Base-by-base conservation (phyloP, 2,113 vertebrate genomes). In the Marcusenius ussheri region DNA sequence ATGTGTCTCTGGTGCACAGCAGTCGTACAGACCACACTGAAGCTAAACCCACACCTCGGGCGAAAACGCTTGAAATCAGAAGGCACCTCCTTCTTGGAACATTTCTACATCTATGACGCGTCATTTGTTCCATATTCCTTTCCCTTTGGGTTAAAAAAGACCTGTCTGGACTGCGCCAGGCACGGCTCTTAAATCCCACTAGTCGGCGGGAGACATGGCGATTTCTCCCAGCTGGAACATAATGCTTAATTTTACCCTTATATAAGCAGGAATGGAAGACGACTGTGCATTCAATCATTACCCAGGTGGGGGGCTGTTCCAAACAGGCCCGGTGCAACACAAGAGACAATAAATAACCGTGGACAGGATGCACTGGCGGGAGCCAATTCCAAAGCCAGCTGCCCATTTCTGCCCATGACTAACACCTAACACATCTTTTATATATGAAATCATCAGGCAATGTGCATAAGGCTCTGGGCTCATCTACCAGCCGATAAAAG, bases 251-350 rank as follows among this genome's bases (percentile, higher is more conserved):
- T 89, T 89, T 74, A 89, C 42, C 58, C 45, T 24, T 66, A 89
- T 24, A 89, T 17, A 89, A 77, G 56, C 58, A 50, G 62, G 47
- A 66, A 74, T 11, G 62, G n/a, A 88, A n/a, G 58, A 27, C 10
- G 51, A 58, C n/a, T 42, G 24, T 77, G 88, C 88, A 49, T 74
- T 89, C 39, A 50, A 10, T 66, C 62, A 89, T 89, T 89, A 50
- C 24, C 74, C 74, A 42, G 74, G 74, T 35, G 35, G 83, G 83
- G 46, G 46, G 46, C 31, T 42, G 13, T n/a, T 42, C 13, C 24
- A 46, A 49, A 49, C 74, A 35, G 83, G 83, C 83, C 45, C 10
- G 19, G 3, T 49, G 19, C 45, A 85, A 45, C 45, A n/a, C 21
- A 11, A 85, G 39, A 9, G 83, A 24, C 45, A 85, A 85, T 85